phyloP scores from a whole-genome alignment of 2,797 vertebrate genomes.

The Dendrocincla fuliginosa region DNA sequence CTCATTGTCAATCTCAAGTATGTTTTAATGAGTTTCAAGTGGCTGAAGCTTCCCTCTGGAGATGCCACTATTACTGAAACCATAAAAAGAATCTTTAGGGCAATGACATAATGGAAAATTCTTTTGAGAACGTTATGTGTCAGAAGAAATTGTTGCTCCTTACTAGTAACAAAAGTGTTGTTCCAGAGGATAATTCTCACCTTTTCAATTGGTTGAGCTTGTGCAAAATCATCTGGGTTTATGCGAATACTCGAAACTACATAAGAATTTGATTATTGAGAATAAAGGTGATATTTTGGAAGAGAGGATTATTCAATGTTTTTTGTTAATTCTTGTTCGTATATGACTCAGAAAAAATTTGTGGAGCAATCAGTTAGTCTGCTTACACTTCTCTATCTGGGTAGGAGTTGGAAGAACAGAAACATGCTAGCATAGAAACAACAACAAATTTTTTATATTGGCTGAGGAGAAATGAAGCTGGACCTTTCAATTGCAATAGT shows the following conservation, averaged over 20 bases:
- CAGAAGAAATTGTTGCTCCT: conserved; percentile 36
- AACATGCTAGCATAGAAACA: background rate
- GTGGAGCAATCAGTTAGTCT: background rate
- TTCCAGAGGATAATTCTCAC: background rate
- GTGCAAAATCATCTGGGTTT: conserved; percentile 14
- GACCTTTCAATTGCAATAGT: background rate
- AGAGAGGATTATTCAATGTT: background rate
- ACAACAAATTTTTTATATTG: background rate
- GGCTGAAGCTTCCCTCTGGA: conserved; percentile 68
- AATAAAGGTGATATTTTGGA: background rate
- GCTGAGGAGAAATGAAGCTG: background rate
- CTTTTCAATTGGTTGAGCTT: background rate
- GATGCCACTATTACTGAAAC: conserved; percentile 72
- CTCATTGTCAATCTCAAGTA: conserved; percentile 79
- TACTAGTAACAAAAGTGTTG: background rate
- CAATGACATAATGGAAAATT: conserved; percentile 56
- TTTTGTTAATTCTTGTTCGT: background rate
- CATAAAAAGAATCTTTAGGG: conserved; percentile 60
- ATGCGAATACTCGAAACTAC: background rate
- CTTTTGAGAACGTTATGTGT: conserved; percentile 40
- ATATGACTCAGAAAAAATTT: background rate
- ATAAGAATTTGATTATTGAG: background rate
- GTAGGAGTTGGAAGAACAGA: background rate
- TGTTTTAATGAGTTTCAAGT: conserved; percentile 81
- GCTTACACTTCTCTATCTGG: background rate